phyloP scores from a whole-genome alignment of 2,888 invertebrate genomes.

The Cancer borealis region DNA sequence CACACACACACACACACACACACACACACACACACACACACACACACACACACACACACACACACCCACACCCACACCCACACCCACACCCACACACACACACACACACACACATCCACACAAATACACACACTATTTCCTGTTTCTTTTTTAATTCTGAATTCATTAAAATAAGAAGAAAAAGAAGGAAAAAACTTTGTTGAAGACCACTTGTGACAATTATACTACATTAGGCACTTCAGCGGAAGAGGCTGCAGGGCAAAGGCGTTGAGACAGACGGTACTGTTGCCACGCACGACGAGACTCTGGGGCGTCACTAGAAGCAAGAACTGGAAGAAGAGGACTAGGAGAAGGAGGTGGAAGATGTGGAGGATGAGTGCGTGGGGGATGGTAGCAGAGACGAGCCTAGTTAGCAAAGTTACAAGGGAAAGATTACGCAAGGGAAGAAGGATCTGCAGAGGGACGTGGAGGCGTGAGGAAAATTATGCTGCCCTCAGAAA shows the following conservation, averaged over 20 bases:
- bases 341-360: background rate
- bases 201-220: background rate
- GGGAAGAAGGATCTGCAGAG: slow-evolving; percentile 32
- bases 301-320: too few species aligned
- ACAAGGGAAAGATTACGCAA: background rate
- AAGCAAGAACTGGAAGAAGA: background rate
- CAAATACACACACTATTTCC: background rate
- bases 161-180: background rate
- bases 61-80: background rate
- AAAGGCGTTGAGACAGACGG: background rate
- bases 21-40: background rate
- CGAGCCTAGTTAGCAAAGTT: slow-evolving; percentile 29
- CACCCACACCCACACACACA: slow-evolving; percentile 28
- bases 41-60: background rate
- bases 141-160: background rate
- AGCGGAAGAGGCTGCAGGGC: background rate
- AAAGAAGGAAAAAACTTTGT: background rate
- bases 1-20: background rate
- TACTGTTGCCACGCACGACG: background rate
- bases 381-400: background rate
- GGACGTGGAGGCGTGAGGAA: slow-evolving; percentile 8
- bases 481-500: background rate
- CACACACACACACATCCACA: slow-evolving; percentile 24
- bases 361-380: background rate
- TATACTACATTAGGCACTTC: background rate